A percentile compares a stretch with the other conserved stretches of the same genome.
These are phyloP conservation scores for Dicerorhinus sumatrensis DNA, from an alignment of 2,113 vertebrate genomes.

Conservation along the genomic window DNA sequence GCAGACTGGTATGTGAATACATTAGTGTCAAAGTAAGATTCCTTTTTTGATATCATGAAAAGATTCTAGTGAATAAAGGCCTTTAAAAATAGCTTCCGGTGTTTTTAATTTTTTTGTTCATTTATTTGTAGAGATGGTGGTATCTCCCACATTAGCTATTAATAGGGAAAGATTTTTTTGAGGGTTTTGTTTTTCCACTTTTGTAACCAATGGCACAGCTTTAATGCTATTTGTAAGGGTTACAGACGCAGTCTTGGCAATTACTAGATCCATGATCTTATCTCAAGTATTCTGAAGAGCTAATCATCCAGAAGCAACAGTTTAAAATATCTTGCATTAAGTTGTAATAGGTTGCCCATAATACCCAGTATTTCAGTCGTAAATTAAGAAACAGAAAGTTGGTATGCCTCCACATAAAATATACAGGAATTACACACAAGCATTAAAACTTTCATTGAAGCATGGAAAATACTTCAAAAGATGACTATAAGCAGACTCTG, in stretches of 20 bases:
- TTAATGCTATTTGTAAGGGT: background rate
- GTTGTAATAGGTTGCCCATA: background rate
- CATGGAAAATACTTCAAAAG: constrained; percentile 12
- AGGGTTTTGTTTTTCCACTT: constrained; percentile 32
- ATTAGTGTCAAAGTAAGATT: background rate
- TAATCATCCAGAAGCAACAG: constrained; percentile 46
- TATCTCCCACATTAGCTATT: background rate
- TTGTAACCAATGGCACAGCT: background rate
- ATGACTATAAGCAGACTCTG: background rate
- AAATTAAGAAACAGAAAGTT: background rate
- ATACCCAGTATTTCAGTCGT: background rate
- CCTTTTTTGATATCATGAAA: background rate
- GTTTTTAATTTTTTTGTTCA: background rate
- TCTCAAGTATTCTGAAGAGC: constrained; percentile 47
- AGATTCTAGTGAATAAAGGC: background rate
- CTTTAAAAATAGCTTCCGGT: background rate
- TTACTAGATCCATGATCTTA: constrained; percentile 39
- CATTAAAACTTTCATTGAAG: background rate
- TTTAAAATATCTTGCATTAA: background rate
- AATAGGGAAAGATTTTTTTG: background rate
- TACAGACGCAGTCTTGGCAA: background rate
- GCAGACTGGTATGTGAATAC: background rate
- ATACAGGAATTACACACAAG: background rate
- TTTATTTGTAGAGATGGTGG: background rate
- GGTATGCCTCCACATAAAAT: background rate